Conservation (phyloP, 1,140 invertebrate species). For the Drosophila setifemur region DNA sequence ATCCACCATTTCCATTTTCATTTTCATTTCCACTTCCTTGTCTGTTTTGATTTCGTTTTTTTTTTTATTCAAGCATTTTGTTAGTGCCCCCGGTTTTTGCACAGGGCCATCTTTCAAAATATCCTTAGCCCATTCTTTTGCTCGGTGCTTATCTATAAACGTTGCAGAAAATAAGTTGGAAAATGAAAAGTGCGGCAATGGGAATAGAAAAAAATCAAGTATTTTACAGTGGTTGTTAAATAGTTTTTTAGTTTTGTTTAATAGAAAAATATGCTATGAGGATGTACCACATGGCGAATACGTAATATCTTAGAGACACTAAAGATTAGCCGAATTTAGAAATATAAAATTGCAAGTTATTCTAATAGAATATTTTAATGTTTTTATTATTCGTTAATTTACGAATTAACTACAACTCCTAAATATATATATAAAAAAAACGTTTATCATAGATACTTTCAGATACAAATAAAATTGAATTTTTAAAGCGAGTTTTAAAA, state of each 20-base stretch:
- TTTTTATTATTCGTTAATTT: not conserved
- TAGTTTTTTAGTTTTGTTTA: too few relatives aligned
- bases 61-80: slow-evolving; percentile 9
- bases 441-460: too few relatives aligned
- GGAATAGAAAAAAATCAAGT: slow-evolving; percentile 9
- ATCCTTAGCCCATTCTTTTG: slow-evolving; percentile 5
- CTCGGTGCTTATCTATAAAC: slow-evolving; percentile 14
- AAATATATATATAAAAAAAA: too few relatives aligned
- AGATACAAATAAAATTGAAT: too few relatives aligned
- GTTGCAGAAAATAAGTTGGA: not conserved
- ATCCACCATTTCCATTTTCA: slow-evolving; percentile 34
- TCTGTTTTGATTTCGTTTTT: slow-evolving; percentile 8
- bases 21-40: slow-evolving; percentile 23
- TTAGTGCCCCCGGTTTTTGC: slow-evolving; percentile 1
- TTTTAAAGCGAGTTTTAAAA: too few relatives aligned
- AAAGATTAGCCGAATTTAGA: too few relatives aligned
- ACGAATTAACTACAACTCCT: too few relatives aligned
- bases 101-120: slow-evolving; percentile 29
- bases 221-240: slow-evolving; percentile 10
- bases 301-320: not conserved
- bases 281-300: not conserved
- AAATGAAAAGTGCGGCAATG: slow-evolving; percentile 19
- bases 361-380: not conserved
- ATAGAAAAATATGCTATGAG: too few relatives aligned
- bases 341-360: too few relatives aligned